A percentile compares a stretch with the other conserved stretches of the same genome.
Evolutionary conservation across 2,888 invertebrate species (phyloP).

Genomic region (Polylopha cassiicola): DNA sequence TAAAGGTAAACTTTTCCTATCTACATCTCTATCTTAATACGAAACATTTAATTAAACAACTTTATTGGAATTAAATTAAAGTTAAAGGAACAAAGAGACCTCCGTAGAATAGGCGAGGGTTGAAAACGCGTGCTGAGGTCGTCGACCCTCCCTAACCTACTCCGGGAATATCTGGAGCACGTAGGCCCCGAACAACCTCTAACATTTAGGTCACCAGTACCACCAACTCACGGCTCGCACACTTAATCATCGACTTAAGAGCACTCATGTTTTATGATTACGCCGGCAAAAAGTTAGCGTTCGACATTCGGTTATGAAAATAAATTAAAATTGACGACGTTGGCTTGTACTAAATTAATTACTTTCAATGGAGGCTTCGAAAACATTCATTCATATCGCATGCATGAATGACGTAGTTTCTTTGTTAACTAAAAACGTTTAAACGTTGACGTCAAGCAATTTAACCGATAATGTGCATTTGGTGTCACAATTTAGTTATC

Average conservation of each 20-base stretch:
- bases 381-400: too few species aligned
- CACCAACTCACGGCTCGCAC: conserved; percentile 28
- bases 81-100: conserved; percentile 14
- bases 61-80: too few species aligned
- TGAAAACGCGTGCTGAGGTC: conserved; percentile 53
- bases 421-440: conserved; percentile 1
- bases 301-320: too few species aligned
- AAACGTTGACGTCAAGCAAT: conserved; percentile 13
- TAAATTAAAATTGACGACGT: too few species aligned
- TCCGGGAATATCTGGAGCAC: conserved; percentile 67
- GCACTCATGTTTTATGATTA: conserved; percentile 20
- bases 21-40: too few species aligned
- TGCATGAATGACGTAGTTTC: conserved; percentile 7
- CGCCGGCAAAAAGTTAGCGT: conserved; percentile 20
- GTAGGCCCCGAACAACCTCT: conserved; percentile 62
- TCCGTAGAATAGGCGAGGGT: conserved; percentile 47
- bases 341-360: too few species aligned
- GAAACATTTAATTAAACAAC: too few species aligned
- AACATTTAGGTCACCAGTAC: conserved; percentile 60
- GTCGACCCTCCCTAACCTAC: conserved; percentile 72
- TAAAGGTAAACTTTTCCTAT: too few species aligned
- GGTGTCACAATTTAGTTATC: background rate
- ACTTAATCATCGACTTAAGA: conserved; percentile 58
- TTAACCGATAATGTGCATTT: too few species aligned
- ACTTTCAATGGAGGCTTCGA: too few species aligned